phyloP scores from a whole-genome alignment of 2,113 vertebrate species.

The Rhea pennata region DNA sequence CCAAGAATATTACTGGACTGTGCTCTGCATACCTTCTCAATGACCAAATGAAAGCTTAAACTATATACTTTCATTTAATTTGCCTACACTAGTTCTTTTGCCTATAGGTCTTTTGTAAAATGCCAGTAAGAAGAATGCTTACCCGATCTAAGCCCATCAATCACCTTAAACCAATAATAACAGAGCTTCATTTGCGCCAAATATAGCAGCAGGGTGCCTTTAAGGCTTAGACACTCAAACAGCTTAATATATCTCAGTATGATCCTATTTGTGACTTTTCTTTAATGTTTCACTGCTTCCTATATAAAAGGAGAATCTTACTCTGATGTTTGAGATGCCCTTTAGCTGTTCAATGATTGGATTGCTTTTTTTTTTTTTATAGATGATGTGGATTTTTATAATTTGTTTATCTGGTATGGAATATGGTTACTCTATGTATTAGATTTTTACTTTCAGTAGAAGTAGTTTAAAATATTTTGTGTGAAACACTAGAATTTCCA shows the following conservation, averaged over 20 bases:
- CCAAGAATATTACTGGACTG: neutral
- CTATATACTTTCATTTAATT: neutral
- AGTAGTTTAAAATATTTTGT: neutral
- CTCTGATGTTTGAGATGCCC: neutral
- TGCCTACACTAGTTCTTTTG: neutral
- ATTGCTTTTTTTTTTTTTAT: neutral
- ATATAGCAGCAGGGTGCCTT: neutral
- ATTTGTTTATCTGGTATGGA: neutral
- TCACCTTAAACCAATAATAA: constrained; percentile 20
- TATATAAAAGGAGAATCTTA: neutral
- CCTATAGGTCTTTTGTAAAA: neutral
- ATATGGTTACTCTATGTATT: neutral
- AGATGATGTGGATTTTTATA: neutral
- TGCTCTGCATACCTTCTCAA: neutral
- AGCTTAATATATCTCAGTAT: neutral
- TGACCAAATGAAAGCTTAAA: neutral
- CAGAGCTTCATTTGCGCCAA: constrained; percentile 7
- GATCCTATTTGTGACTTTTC: neutral
- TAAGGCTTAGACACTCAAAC: constrained; percentile 15
- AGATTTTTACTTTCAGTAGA: neutral
- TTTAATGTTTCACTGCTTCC: neutral
- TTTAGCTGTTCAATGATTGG: neutral
- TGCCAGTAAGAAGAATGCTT: neutral
- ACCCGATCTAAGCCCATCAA: neutral
- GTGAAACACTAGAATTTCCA: neutral